Evolutionary conservation across 2,113 vertebrate species (phyloP), one percentile per base, ranked within the genome.

Genomic region (Lophochroa leadbeateri): DNA sequence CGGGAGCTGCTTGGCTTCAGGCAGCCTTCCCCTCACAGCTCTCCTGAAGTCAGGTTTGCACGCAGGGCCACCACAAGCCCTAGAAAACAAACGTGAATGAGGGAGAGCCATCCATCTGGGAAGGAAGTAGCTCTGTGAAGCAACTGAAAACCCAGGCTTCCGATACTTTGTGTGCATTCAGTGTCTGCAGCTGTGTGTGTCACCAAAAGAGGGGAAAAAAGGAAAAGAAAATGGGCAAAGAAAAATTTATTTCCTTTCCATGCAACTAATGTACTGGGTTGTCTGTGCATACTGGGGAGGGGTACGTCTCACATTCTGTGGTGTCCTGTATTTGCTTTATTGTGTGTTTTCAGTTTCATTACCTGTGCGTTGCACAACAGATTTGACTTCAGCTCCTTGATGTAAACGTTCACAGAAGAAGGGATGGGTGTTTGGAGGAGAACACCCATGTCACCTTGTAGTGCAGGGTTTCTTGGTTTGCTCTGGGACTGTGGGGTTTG

Each of bases 401-500:
- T 82, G 87, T 76, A 52, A 52, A 82, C 37, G 8, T 33, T 50
- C 44, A 33, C 33, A 67, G 70, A 86, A 91, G 77, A 70, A 53
- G 18, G 29, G 43, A 24, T 82, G 29, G 14, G 6, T 37, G 17
- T 87, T 82, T 1, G 4, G 49, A 83, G 31, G 58, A 91, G 31
- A 89, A 24, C 57, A 24, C 57, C 33, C 33, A 24, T 58, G 57
- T 35, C 21, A 35, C n/a, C 95, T 96, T 96, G 87, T 85, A 57
- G 74, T 82, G 89, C 53, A 76, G 91, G n/a, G 80, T 92, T 91
- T 72, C 84, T 91, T 91, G 87, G 72, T 94, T 94, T 95, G 91
- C 94, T 91, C 93, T 94, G 95, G 89, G 86, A 82, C 74, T 52
- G 41, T 13, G 94, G 86, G 84, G 57, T 94, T 96, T 92, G 68